A percentile compares a stretch with the other conserved stretches of the same genome.
phyloP scores from a whole-genome alignment of 1,140 invertebrate species.

The Drosophila truncata region DNA sequence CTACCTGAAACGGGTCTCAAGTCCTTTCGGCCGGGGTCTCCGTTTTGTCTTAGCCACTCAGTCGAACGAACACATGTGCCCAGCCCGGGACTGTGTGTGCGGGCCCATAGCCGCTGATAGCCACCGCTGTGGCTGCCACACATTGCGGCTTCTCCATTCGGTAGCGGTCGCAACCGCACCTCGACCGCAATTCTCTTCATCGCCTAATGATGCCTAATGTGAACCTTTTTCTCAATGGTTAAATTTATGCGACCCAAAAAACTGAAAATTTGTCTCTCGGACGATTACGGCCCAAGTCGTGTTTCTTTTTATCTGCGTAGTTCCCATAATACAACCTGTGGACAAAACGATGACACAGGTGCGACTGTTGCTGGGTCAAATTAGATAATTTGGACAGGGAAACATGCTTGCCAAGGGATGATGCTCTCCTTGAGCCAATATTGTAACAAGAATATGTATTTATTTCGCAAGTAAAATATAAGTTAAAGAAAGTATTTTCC shows the following conservation, averaged over 20 bases:
- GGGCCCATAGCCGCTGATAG: slow-evolving; percentile 2
- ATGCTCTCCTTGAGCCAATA: neutral
- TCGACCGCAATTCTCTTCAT: slow-evolving; percentile 54
- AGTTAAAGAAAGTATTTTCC: no score
- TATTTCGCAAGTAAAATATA: neutral
- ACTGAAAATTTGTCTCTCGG: slow-evolving; percentile 54
- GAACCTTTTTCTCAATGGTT: slow-evolving; percentile 66
- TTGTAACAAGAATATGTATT: neutral
- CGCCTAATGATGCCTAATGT: slow-evolving; percentile 73
- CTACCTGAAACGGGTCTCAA: slow-evolving; percentile 48
- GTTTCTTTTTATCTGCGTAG: slow-evolving; percentile 5
- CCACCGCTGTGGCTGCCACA: slow-evolving; percentile 10
- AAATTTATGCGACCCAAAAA: slow-evolving; percentile 65
- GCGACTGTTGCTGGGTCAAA: neutral
- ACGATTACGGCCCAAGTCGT: slow-evolving; percentile 12
- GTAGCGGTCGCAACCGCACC: slow-evolving; percentile 40
- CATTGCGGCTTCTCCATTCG: slow-evolving; percentile 8
- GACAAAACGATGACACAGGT: slow-evolving; percentile 3
- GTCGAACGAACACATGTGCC: slow-evolving; percentile 28
- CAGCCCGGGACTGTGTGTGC: slow-evolving; percentile 9
- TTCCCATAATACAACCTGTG: slow-evolving; percentile 6
- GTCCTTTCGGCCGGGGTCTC: slow-evolving; percentile 18
- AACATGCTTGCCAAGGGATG: neutral
- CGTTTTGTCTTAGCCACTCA: slow-evolving; percentile 34
- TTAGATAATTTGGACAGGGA: neutral